Percentiles rank a stretch among this genome's conserved stretches.
Evolutionary conservation across 2,113 vertebrate genomes (phyloP).

Genomic region (Noctilio leporinus): DNA sequence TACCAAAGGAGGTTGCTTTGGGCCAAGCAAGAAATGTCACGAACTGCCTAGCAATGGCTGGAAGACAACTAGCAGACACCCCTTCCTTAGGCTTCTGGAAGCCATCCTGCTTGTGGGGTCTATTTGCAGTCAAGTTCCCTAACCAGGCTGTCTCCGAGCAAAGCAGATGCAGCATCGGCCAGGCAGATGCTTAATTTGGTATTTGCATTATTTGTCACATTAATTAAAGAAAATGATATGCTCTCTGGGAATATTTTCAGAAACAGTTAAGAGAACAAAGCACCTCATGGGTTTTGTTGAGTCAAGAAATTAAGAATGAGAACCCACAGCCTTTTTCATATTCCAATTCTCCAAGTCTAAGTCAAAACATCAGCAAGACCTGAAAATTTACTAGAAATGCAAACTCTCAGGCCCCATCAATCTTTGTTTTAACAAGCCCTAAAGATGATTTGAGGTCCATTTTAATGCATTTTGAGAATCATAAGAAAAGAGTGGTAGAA

Average conservation of each 20-base stretch:
- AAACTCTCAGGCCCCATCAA: neutral
- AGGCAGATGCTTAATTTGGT: slow-evolving; percentile 46
- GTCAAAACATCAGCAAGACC: neutral
- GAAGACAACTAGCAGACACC: neutral
- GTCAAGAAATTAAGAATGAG: neutral
- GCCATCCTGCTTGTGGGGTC: neutral
- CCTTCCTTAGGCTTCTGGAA: neutral
- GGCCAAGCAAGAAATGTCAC: neutral
- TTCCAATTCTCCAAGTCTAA: neutral
- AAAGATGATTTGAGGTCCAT: neutral
- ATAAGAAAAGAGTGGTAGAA: neutral
- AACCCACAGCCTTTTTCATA: neutral
- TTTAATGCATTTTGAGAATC: neutral
- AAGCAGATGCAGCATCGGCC: slow-evolving; percentile 48
- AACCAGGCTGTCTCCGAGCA: neutral
- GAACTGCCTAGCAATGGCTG: neutral
- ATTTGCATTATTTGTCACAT: slow-evolving; percentile 58
- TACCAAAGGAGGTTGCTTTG: neutral
- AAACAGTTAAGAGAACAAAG: slow-evolving; percentile 31
- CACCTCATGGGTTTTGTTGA: slow-evolving; percentile 20
- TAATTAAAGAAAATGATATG: slow-evolving; percentile 58
- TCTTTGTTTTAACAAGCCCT: neutral
- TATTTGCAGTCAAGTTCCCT: neutral
- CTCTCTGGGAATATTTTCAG: slow-evolving; percentile 63
- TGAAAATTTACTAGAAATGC: neutral